These are phyloP conservation scores for Colletes latitarsis DNA, from an alignment of 1,140 invertebrate species.

Conservation along the genomic window DNA sequence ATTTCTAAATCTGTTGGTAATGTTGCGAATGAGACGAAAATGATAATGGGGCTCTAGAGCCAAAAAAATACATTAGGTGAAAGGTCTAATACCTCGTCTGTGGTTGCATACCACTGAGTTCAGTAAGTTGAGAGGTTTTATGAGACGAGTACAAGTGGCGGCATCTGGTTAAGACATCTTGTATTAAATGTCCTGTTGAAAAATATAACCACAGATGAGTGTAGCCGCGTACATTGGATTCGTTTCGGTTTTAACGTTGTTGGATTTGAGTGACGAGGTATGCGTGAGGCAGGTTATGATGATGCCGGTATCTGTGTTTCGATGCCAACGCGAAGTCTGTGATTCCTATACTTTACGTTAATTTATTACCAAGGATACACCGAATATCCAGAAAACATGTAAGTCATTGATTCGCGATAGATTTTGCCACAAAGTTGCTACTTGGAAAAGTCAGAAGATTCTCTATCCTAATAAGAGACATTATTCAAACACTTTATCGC, in stretches of 20 bases:
- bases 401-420: conserved; percentile 12
- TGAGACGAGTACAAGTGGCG: conserved; percentile 21
- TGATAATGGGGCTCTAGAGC: too few relatives aligned
- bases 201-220: conserved; percentile 2
- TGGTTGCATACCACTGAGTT: neutral
- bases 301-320: conserved; percentile 69
- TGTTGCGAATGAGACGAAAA: too few relatives aligned
- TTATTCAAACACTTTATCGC: neutral
- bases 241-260: conserved; percentile 29
- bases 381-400: conserved; percentile 34
- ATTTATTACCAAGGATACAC: conserved; percentile 7
- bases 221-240: conserved; percentile 14
- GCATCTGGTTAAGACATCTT: conserved; percentile 26
- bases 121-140: neutral
- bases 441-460: neutral
- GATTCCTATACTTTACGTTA: conserved; percentile 20
- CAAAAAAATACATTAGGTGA: too few relatives aligned
- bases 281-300: conserved; percentile 56
- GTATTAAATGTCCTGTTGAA: conserved; percentile 19
- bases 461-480: neutral
- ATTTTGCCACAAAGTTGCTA: neutral
- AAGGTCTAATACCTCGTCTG: too few relatives aligned
- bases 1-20: too few relatives aligned
- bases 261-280: conserved; percentile 1
- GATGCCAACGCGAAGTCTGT: conserved; percentile 63